Percentiles rank a stretch among this genome's conserved stretches.
Conservation (phyloP, 2,113 vertebrate species). For the Muscicapa adusta region DNA sequence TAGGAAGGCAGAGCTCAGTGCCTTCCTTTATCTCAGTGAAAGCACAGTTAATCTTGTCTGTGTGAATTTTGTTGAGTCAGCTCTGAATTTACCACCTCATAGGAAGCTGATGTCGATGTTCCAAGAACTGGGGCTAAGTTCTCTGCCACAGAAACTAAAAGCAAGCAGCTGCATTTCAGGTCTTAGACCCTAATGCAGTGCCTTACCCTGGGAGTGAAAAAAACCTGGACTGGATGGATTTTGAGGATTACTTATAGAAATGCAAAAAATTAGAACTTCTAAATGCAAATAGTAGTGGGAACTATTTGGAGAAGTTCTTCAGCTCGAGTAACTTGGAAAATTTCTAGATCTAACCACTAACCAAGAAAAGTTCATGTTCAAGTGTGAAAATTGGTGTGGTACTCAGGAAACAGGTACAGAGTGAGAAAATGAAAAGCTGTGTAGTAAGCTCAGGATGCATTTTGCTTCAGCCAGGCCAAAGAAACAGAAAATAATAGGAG, state of each 20-base stretch:
- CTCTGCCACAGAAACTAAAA: not conserved
- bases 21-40: not conserved
- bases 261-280: not conserved
- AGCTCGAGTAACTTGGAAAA: not conserved
- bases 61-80: constrained; percentile 11
- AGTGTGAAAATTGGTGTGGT: not conserved
- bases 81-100: not conserved
- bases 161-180: not conserved
- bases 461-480: not conserved
- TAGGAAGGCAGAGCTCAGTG: not conserved
- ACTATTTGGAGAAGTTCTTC: not conserved
- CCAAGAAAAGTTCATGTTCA: not conserved
- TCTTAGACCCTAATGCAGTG: not conserved
- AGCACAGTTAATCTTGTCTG: not conserved
- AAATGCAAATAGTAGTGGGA: not conserved
- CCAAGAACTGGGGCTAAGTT: constrained; percentile 13
- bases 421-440: not conserved
- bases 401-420: not conserved
- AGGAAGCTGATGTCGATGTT: constrained; percentile 13
- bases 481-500: not conserved
- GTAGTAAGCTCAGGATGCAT: not conserved
- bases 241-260: not conserved
- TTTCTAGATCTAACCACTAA: not conserved
- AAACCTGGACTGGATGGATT: not conserved
- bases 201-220: not conserved